These are phyloP conservation scores for Xyrichtys novacula DNA, from an alignment of 2,797 vertebrate genomes.

Conservation along the genomic window DNA sequence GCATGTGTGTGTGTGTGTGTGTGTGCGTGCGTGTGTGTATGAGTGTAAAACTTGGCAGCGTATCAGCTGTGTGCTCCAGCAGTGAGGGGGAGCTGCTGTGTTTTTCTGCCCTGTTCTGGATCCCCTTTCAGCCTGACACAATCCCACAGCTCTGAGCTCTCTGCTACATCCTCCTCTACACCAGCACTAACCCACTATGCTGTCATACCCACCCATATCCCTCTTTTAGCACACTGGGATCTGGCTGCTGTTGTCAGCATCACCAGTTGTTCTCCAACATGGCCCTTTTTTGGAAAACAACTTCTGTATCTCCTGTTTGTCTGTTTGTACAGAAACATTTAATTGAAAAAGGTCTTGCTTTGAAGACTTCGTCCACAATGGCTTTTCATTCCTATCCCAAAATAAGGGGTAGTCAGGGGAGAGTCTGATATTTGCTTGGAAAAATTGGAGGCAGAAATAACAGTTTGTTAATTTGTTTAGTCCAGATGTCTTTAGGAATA, in stretches of 20 bases:
- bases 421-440: neutral
- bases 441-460: too few relatives aligned
- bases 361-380: neutral
- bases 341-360: neutral
- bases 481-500: too few relatives aligned
- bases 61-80: conserved; percentile 66
- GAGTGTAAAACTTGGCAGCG: conserved; percentile 79
- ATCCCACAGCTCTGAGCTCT: conserved; percentile 67
- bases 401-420: neutral
- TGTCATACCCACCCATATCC: conserved; percentile 59
- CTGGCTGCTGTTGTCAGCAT: conserved; percentile 38
- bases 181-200: conserved; percentile 43
- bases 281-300: conserved; percentile 10
- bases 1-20: conserved; percentile 13
- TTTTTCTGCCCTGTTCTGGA: conserved; percentile 69
- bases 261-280: conserved; percentile 21
- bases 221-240: conserved; percentile 41
- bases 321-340: neutral
- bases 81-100: conserved; percentile 76
- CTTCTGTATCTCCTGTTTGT: neutral
- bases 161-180: conserved; percentile 62
- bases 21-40: conserved; percentile 33
- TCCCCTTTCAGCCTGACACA: conserved; percentile 76
- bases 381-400: neutral
- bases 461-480: too few relatives aligned